Evolutionary conservation across 37 sponge, comb jelly and placozoan genomes (phyloP).

Genomic region (Beroe ovata): DNA sequence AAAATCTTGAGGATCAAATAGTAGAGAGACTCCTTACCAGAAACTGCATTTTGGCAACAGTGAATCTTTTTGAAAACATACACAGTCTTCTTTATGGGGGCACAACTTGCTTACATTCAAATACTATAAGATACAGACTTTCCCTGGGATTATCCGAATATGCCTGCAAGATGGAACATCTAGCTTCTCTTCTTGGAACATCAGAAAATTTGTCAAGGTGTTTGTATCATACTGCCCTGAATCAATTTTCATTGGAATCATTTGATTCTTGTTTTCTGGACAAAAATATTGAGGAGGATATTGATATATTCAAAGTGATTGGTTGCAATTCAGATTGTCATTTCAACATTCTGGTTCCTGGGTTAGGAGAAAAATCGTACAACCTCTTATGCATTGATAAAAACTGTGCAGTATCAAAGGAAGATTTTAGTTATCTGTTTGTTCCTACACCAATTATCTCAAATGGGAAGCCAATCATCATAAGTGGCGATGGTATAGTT

Average conservation of each 20-base stretch:
- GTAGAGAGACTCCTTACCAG: background rate
- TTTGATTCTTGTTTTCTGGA: no score
- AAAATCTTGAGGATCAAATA: background rate
- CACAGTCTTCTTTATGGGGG: background rate
- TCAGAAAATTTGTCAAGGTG: background rate
- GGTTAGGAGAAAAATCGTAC: background rate
- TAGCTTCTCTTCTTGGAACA: background rate
- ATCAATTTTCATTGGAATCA: background rate
- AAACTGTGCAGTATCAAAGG: background rate
- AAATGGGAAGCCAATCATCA: background rate
- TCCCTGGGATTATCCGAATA: background rate
- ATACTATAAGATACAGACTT: background rate
- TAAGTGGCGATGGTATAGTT: background rate
- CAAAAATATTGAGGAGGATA: no score
- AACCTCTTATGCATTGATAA: background rate
- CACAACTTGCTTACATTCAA: background rate
- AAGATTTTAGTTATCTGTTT: background rate
- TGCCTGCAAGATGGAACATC: background rate
- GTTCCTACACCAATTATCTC: background rate
- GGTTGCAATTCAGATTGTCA: background rate
- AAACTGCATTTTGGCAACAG: background rate
- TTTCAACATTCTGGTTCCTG: background rate
- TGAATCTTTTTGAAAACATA: background rate
- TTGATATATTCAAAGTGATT: background rate
- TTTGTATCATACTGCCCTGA: background rate